Evolutionary conservation across 2,888 invertebrate species (phyloP).

Genomic region (Acleris laterana): DNA sequence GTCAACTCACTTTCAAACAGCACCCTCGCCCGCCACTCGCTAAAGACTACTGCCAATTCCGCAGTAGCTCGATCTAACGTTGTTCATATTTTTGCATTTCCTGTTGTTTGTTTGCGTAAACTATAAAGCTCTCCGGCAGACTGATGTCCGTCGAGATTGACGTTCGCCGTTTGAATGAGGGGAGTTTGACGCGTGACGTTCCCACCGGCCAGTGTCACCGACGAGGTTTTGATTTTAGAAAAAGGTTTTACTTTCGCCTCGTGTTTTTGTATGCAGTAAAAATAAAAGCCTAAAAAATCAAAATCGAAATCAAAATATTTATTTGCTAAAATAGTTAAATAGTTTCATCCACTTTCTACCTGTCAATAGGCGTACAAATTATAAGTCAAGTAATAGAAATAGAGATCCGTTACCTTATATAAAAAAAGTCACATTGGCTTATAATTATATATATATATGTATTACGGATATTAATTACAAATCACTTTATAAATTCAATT

Average conservation of each 20-base stretch:
- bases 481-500: too few relatives aligned
- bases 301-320: too few relatives aligned
- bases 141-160: neutral
- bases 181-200: neutral
- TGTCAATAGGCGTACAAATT: too few relatives aligned
- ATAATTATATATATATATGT: too few relatives aligned
- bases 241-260: neutral
- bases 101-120: neutral
- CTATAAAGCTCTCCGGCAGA: neutral
- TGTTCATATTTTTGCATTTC: slow-evolving; percentile 25
- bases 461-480: too few relatives aligned
- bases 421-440: too few relatives aligned
- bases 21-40: slow-evolving; percentile 54
- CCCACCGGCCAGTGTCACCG: neutral
- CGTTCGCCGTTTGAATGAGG: slow-evolving; percentile 1
- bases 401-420: too few relatives aligned
- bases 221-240: slow-evolving; percentile 13
- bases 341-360: too few relatives aligned
- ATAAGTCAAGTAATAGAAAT: too few relatives aligned
- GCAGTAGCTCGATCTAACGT: slow-evolving; percentile 33
- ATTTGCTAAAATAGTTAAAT: too few relatives aligned
- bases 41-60: slow-evolving; percentile 39
- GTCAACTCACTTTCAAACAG: slow-evolving; percentile 50
- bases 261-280: too few relatives aligned
- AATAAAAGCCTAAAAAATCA: too few relatives aligned